Base-by-base conservation (phyloP, 1,140 invertebrate genomes). In the Drosophila busckii region DNA sequence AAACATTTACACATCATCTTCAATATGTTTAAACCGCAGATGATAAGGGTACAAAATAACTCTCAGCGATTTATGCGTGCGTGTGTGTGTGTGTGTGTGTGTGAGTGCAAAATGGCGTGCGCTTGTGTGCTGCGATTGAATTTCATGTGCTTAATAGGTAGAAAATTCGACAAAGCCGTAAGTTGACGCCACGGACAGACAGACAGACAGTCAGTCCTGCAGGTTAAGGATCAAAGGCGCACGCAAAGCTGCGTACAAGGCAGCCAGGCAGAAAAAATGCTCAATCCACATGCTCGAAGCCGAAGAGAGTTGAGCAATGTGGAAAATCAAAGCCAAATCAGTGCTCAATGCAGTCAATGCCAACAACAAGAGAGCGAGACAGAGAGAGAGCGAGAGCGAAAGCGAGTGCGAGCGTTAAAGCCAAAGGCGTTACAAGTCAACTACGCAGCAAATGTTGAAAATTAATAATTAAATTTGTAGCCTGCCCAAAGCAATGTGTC, bases 131-230 rank as follows among this genome's bases (percentile, higher is more conserved):
- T 69, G 64, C 70, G 76, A 82, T 82, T 83, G 76, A 82, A 82
- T 83, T 82, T 82, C 70, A 83, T 76, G 70, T 82, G 76, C 58
- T 35, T 76, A 82, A 82, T 82, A 76, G 70, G 70, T 82, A 83
- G 76, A 83, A 82, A 83, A 83, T 82, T 70, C 52, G 66, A 70
- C 65, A 83, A 63, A 82, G 70, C 56, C 26, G 17, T 35, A 38
- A 64, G 40, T 60, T 60, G 55, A 44, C 42, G 55, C 53, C 52
- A 40, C 1, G 31, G 25, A 13, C 19, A 28, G 10, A 34, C 25
- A 15, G 42, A 8, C 31, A 34, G 45, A 22, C 23, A 12, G 35
- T 16, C 17, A 22, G 26, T 44, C 12, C 20, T 12, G 13, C 28
- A n/a, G 16, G 45, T 29, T 9, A 26, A 31, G 58, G 29, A 48